A percentile compares a stretch with the other conserved stretches of the same genome.
Evolutionary conservation across 2,113 vertebrate species (phyloP).

Genomic region (Cebidichthys violaceus): DNA sequence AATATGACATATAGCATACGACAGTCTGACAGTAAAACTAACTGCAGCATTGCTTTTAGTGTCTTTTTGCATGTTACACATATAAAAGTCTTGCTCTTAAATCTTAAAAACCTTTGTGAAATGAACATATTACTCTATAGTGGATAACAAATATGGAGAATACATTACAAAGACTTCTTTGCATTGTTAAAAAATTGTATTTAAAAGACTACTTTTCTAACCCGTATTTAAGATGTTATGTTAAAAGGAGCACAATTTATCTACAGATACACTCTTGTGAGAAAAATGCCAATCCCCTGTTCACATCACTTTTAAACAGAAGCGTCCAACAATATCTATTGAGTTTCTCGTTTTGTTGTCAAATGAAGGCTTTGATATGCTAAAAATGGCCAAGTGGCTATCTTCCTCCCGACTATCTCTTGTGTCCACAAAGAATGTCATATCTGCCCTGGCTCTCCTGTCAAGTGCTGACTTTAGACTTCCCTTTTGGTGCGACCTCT

Average conservation of each 20-base stretch:
- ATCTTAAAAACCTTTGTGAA: neutral
- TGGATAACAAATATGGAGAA: neutral
- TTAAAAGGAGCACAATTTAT: neutral
- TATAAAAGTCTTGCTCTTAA: neutral
- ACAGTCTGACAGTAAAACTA: neutral
- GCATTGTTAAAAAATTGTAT: neutral
- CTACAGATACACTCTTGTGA: conserved; percentile 13
- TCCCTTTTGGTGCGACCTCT: conserved; percentile 37
- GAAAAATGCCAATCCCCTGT: conserved; percentile 15
- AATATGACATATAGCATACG: conserved; percentile 28
- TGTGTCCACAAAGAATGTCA: conserved; percentile 59
- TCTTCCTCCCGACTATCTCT: conserved; percentile 45
- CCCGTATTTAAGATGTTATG: neutral
- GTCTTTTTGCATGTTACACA: conserved; percentile 5
- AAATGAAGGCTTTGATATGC: conserved; percentile 45
- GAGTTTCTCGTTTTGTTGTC: conserved; percentile 57
- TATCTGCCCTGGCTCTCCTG: conserved; percentile 56
- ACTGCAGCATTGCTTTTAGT: neutral
- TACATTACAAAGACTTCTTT: neutral
- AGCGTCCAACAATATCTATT: conserved; percentile 46
- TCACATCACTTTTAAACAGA: conserved; percentile 27
- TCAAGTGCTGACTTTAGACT: conserved; percentile 70
- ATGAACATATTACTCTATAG: neutral
- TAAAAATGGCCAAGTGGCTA: conserved; percentile 62
- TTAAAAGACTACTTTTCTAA: neutral